phyloP scores from a whole-genome alignment of 2,797 vertebrate genomes.

The Discoglossus pictus region DNA sequence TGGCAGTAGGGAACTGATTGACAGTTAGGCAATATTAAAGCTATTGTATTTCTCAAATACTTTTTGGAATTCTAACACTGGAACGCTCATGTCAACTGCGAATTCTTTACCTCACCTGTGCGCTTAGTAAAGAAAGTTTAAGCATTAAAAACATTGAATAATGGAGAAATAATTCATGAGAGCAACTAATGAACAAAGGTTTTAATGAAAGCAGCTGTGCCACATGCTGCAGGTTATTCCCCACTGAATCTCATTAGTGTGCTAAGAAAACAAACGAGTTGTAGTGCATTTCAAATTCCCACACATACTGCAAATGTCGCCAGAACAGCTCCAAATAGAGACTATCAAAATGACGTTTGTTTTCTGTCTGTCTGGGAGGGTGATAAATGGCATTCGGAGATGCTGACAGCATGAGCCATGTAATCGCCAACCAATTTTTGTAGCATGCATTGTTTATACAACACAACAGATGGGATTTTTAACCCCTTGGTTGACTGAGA shows the following conservation, averaged over 20 bases:
- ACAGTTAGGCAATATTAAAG: not conserved
- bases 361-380: slow-evolving; percentile 51
- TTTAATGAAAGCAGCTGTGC: slow-evolving; percentile 36
- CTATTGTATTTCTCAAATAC: not conserved
- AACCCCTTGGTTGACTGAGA: slow-evolving; percentile 12
- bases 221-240: slow-evolving; percentile 42
- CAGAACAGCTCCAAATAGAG: slow-evolving; percentile 43
- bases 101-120: slow-evolving; percentile 1
- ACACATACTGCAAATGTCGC: slow-evolving; percentile 49
- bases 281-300: slow-evolving; percentile 47
- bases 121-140: not conserved
- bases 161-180: slow-evolving; percentile 12
- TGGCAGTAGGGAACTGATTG: too few species aligned
- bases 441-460: slow-evolving; percentile 48
- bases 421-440: slow-evolving; percentile 49
- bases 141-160: slow-evolving; percentile 2
- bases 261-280: slow-evolving; percentile 41
- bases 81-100: not conserved
- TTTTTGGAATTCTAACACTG: not conserved
- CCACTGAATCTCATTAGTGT: slow-evolving; percentile 46
- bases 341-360: slow-evolving; percentile 50
- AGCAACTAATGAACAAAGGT: slow-evolving; percentile 34
- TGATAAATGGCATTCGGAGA: slow-evolving; percentile 51
- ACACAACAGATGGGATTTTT: slow-evolving; percentile 44
- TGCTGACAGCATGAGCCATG: slow-evolving; percentile 47